Base-by-base conservation (phyloP, 2,797 vertebrate genomes). In the Nasua narica region DNA sequence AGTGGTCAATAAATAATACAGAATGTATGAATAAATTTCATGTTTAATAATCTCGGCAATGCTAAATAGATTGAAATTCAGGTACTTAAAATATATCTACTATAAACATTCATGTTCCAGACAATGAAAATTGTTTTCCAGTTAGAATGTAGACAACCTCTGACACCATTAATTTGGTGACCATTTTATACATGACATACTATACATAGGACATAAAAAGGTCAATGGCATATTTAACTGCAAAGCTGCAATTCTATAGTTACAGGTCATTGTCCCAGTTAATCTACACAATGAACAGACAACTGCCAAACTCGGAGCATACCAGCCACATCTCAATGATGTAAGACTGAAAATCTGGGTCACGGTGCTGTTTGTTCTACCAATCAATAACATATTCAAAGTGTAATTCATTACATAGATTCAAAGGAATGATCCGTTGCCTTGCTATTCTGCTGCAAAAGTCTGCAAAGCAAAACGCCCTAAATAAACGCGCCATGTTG, bases 121-220 rank as follows among this genome's bases (percentile, higher is more conserved):
- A 70, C 29, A 84, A 79, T 72, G 40, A 94, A 87, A 88, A 96
- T 72, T 89, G 52, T 78, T 95, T 96, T 96, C 74, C 60, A 92
- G 62, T 94, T 90, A 62, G 62, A 84, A 88, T 81, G 89, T 56
- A 91, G 74, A 65, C 29, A 95, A 19, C 9, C 40, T 87, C 6
- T 95, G 88, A 92, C 60, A 91, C 91, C 88, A 85, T 87, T 97
- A 87, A 94, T 87, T 85, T 94, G 37, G 69, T 88, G 58, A 88
- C 58, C 46, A 86, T 74, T 88, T 95, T 88, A 95, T 14, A 87
- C 9, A 74, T 60, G 69, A 72, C 83, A 87, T 15, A 40, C 2
- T 76, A 14, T 58, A 69, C 23, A 18, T 10, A 94, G 46, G 50
- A 11, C 79, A 93, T 89, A 89, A 91, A 94, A 96, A 74, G 50